A percentile compares a stretch with the other conserved stretches of the same genome.
These are phyloP conservation scores for Heterocephalus glaber DNA, from an alignment of 2,113 vertebrate genomes.

Conservation along the genomic window DNA sequence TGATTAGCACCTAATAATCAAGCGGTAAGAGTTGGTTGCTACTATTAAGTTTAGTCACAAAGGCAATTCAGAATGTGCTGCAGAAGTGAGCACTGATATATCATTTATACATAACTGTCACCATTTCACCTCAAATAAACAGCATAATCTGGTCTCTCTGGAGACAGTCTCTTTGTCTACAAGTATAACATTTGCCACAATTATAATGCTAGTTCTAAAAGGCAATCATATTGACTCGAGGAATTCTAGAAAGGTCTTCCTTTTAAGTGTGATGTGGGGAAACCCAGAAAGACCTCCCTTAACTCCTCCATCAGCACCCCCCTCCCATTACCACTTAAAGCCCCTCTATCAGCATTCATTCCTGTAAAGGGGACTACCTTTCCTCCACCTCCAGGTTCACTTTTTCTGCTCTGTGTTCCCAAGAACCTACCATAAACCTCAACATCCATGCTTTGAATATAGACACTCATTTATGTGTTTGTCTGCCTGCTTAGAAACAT, in stretches of 20 bases:
- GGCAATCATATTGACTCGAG: neutral
- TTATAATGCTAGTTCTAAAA: neutral
- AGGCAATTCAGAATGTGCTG: neutral
- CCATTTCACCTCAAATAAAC: constrained; percentile 16
- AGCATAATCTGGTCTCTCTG: constrained; percentile 4
- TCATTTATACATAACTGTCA: neutral
- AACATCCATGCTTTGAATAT: neutral
- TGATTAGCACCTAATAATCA: neutral
- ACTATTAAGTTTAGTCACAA: neutral
- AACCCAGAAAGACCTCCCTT: neutral
- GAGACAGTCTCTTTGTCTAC: neutral
- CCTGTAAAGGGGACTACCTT: neutral
- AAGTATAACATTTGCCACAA: neutral
- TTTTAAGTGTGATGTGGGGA: neutral
- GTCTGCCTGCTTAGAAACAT: neutral
- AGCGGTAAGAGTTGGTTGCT: neutral
- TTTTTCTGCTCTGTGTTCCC: neutral
- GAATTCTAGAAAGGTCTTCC: constrained; percentile 3
- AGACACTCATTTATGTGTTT: neutral
- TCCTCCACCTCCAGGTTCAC: neutral
- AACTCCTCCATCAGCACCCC: neutral
- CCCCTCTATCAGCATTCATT: neutral
- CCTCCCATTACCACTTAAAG: neutral
- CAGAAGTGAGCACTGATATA: neutral
- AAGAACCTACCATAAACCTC: neutral